phyloP scores from a whole-genome alignment of 2,797 vertebrate genomes.

The Acrocephalus scirpaceus region DNA sequence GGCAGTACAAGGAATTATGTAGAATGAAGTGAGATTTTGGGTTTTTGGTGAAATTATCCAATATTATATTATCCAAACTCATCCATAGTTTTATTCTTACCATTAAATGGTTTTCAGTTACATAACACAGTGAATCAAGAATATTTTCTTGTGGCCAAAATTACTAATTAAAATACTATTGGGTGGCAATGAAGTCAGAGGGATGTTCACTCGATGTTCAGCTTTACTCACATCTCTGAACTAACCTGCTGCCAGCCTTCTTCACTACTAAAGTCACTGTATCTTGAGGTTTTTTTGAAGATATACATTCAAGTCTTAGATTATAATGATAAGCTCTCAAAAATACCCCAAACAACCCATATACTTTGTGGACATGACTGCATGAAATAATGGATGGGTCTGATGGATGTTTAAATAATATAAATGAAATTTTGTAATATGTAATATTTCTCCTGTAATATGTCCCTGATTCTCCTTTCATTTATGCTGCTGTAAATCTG shows the following conservation, averaged over 20 bases:
- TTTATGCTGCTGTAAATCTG: constrained; percentile 23
- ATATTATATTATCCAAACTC: no score
- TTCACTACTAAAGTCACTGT: not conserved
- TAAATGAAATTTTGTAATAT: constrained; percentile 27
- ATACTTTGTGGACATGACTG: not conserved
- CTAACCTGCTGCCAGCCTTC: not conserved
- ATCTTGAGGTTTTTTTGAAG: not conserved
- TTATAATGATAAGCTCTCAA: not conserved
- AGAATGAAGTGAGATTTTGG: not conserved
- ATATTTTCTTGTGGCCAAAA: not conserved
- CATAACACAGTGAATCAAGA: not conserved
- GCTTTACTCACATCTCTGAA: not conserved
- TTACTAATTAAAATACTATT: not conserved
- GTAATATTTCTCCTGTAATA: not conserved
- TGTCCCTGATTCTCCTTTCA: constrained; percentile 22
- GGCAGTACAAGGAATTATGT: not conserved
- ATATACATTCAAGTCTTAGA: not conserved
- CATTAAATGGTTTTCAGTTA: not conserved
- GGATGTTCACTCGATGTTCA: not conserved
- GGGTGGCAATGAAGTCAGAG: not conserved
- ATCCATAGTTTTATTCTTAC: not conserved
- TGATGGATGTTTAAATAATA: constrained; percentile 46
- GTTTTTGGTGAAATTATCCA: not conserved
- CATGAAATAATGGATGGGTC: constrained; percentile 36
- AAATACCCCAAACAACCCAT: not conserved